A percentile compares a stretch with the other conserved stretches of the same genome.
phyloP scores from a whole-genome alignment of 2,797 vertebrate species.

The Macropodus opercularis region DNA sequence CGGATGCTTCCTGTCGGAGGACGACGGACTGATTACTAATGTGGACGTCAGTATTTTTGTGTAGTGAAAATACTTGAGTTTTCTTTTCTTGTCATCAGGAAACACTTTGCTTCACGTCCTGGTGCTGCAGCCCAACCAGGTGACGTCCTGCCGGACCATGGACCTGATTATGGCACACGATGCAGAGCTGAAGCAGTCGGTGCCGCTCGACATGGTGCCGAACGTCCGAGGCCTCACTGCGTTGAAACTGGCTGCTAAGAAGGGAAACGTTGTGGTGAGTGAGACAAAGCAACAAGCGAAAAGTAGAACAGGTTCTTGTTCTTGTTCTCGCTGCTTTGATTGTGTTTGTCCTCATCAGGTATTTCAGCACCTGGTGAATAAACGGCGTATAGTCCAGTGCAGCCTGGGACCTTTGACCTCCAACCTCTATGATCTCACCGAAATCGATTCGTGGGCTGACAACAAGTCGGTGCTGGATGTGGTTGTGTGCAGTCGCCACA shows the following conservation, averaged over 20 bases:
- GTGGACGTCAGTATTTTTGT: too few species aligned
- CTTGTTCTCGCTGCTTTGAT: constrained; percentile 8
- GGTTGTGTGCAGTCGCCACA: constrained; percentile 89
- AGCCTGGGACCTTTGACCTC: constrained; percentile 88
- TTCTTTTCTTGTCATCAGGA: constrained; percentile 80
- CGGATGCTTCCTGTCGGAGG: too few species aligned
- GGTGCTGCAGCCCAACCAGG: constrained; percentile 90
- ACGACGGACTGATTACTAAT: too few species aligned
- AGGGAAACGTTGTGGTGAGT: constrained; percentile 94
- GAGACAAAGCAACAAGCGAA: constrained; percentile 16
- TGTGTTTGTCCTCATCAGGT: background rate
- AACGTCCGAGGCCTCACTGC: constrained; percentile 91
- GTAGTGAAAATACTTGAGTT: too few species aligned
- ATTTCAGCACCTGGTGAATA: constrained; percentile 89
- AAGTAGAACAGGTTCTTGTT: too few species aligned
- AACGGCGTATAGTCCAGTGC: constrained; percentile 89
- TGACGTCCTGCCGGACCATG: constrained; percentile 88
- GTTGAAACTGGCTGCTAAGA: constrained; percentile 92
- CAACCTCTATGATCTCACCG: constrained; percentile 91
- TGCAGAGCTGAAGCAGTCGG: constrained; percentile 74
- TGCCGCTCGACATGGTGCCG: constrained; percentile 84
- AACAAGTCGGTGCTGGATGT: constrained; percentile 91
- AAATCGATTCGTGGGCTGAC: constrained; percentile 95
- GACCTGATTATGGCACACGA: constrained; percentile 86
- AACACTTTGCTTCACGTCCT: constrained; percentile 93